These are phyloP conservation scores for Sinocyclocheilus anophthalmus DNA, from an alignment of 2,113 vertebrate genomes.

Conservation along the genomic window DNA sequence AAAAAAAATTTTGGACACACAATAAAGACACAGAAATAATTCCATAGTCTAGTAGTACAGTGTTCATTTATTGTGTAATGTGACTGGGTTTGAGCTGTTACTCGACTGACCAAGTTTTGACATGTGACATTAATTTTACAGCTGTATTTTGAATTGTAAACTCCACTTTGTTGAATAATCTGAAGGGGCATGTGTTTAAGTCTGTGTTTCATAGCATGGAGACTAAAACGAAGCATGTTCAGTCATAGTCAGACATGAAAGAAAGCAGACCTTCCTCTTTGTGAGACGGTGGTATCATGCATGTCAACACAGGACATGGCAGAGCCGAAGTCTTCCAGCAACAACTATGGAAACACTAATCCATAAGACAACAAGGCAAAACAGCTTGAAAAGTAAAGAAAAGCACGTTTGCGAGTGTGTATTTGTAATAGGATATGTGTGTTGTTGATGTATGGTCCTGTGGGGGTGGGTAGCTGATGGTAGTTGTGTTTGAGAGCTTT, in stretches of 20 bases:
- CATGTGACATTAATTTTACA: not conserved
- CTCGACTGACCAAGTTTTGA: not conserved
- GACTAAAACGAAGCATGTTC: slow-evolving; percentile 65
- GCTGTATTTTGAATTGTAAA: not conserved
- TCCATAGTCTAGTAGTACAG: not conserved
- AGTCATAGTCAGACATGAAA: slow-evolving; percentile 67
- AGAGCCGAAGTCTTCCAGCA: slow-evolving; percentile 23
- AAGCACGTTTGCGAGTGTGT: not conserved
- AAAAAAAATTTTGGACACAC: not conserved
- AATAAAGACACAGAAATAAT: not conserved
- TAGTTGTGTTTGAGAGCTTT: slow-evolving; percentile 32
- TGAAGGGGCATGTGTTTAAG: slow-evolving; percentile 10
- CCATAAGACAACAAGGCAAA: not conserved
- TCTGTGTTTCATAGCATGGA: slow-evolving; percentile 52
- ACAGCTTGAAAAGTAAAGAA: not conserved
- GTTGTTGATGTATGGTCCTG: slow-evolving; percentile 66
- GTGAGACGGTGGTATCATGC: slow-evolving; percentile 71
- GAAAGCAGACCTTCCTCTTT: slow-evolving; percentile 71
- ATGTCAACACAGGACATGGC: slow-evolving; percentile 71
- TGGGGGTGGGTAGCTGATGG: slow-evolving; percentile 21
- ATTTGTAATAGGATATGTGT: slow-evolving; percentile 14
- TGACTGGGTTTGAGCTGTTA: not conserved
- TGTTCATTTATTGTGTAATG: not conserved
- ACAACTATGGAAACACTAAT: slow-evolving; percentile 39
- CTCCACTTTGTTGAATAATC: not conserved